Conservation (phyloP, 2,797 vertebrate genomes). For the Crocodylus rhombifer region DNA sequence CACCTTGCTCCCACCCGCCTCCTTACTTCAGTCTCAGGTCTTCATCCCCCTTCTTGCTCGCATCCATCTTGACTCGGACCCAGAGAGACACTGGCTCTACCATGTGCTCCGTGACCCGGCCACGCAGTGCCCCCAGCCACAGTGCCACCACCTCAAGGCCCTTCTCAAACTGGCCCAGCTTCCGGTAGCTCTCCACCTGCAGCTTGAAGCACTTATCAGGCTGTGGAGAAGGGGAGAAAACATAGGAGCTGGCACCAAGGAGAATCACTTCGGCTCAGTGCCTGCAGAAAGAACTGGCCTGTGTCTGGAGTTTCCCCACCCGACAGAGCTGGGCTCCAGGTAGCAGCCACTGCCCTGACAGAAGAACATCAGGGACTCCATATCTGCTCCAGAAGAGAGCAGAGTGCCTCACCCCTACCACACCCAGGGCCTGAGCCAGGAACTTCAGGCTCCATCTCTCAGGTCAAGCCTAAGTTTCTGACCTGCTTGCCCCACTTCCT, state of each 20-base stretch:
- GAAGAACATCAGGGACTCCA: accelerated
- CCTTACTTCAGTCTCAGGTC: constrained; percentile 87
- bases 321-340: accelerated
- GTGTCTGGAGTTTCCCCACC: neutral
- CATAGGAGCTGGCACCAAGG: accelerated
- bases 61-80: constrained; percentile 90
- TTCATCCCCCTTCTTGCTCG: constrained; percentile 81
- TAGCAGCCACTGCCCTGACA: accelerated
- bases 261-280: neutral
- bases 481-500: neutral
- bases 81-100: constrained; percentile 87
- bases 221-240: constrained; percentile 70
- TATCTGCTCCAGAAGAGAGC: neutral
- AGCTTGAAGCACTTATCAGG: constrained; percentile 89
- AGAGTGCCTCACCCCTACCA: neutral
- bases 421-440: neutral
- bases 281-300: neutral
- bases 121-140: constrained; percentile 86
- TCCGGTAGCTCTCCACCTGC: constrained; percentile 87
- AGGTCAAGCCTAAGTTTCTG: too few relatives aligned
- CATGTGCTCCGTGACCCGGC: constrained; percentile 78
- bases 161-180: constrained; percentile 79
- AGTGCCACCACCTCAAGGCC: constrained; percentile 85
- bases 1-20: neutral
- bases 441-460: too few relatives aligned